Evolutionary conservation across 2,888 invertebrate species (phyloP), one percentile per base, ranked within the genome.

Genomic region (Ferdinandea cuprea): DNA sequence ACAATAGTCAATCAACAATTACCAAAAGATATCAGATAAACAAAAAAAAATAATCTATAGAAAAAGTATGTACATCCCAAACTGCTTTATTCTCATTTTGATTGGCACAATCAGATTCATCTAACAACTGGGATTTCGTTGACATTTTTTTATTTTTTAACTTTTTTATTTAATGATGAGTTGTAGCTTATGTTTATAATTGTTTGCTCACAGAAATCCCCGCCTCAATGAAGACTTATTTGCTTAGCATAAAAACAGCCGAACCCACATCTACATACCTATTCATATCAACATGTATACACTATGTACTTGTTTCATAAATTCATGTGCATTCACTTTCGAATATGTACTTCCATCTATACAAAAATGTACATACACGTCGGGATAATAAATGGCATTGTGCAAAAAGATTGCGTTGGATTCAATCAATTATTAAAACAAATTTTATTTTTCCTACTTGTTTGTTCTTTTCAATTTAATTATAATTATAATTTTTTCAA

Each of bases 231-330:
- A 30, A 8, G 30, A 35, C n/a, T 46, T 46, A 30, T 35, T 56
- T 68, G 19, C 46, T 68, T 48, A 46, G 65, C 73, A 48, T 48
- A 48, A 40, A 13, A 15, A 48, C 32, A 35, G 37, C 21, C 13
- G 37, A 46, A 37, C 35, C 13, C 8, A 37, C 21, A 44, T n/a
- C 40, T 63, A 17, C n/a, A n/a, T n/a, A n/a, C n/a, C n/a, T n/a
- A n/a, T n/a, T n/a, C n/a, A n/a, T 74, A 40, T 58, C 65, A 74
- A 66, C 74, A 74, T 66, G 66, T 74, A 66, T 66, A 58, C 74
- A 58, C 74, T 66, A 66, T 15, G 65, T 74, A 74, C 58, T 56
- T 48, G 42, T 48, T 58, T 37, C 48, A 50, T 65, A 56, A 30
- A 21, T 21, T 56, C 40, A n/a, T 4, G 11, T 5, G 50, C 46